Conservation (phyloP, 2,888 invertebrate species). For the Dolichomitus sp. region DNA sequence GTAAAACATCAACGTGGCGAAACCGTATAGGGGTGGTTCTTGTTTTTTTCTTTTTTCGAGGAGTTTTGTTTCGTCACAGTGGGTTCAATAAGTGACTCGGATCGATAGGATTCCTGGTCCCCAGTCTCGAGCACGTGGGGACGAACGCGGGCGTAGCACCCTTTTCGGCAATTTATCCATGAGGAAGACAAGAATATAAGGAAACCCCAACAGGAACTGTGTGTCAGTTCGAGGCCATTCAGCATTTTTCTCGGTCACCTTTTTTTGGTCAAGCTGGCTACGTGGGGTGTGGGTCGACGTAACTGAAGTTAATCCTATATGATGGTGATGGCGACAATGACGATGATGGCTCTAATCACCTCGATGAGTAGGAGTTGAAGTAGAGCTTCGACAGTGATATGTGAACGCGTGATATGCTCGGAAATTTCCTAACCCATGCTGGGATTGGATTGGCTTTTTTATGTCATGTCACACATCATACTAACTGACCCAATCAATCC, state of each 20-base stretch:
- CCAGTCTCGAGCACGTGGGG: slow-evolving; percentile 15
- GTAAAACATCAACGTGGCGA: slow-evolving; percentile 17
- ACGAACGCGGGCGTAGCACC: slow-evolving; percentile 4
- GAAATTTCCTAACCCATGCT: slow-evolving; percentile 13
- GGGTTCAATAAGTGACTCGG: slow-evolving; percentile 6
- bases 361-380: slow-evolving; percentile 5
- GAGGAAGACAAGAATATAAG: slow-evolving; percentile 11
- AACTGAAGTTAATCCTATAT: slow-evolving; percentile 17
- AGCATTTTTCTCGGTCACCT: slow-evolving; percentile 42
- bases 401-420: slow-evolving; percentile 26
- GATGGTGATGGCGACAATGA: slow-evolving; percentile 24
- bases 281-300: not conserved
- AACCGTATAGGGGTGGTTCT: not conserved
- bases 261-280: slow-evolving; percentile 3
- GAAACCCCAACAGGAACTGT: not conserved
- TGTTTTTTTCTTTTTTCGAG: not conserved
- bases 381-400: slow-evolving; percentile 48
- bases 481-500: slow-evolving; percentile 40
- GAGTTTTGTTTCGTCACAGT: not conserved
- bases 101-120: not conserved
- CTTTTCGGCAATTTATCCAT: slow-evolving; percentile 2
- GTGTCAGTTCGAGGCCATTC: slow-evolving; percentile 21
- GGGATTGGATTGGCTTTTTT: slow-evolving; percentile 16
- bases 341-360: slow-evolving; percentile 40
- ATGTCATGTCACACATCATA: slow-evolving; percentile 15